Conservation (phyloP, 2,797 vertebrate species). For the Alauda arvensis region DNA sequence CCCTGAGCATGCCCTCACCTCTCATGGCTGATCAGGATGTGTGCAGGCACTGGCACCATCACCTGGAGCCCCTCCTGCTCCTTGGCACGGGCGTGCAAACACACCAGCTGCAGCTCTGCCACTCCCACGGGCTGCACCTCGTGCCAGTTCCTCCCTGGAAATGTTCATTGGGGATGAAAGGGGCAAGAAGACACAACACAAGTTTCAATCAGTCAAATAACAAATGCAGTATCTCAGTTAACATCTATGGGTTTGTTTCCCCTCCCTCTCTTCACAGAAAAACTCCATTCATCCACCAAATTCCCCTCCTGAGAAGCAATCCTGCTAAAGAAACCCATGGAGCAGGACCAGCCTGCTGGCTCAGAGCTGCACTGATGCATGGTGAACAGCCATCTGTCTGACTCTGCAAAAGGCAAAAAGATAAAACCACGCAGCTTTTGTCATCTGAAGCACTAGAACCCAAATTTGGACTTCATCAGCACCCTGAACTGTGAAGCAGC, state of each 20-base stretch:
- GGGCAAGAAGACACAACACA: neutral
- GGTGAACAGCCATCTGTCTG: neutral
- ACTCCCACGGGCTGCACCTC: constrained; percentile 79
- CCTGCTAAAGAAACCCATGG: neutral
- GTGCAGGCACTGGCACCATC: constrained; percentile 81
- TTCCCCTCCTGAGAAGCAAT: neutral
- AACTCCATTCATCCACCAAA: neutral
- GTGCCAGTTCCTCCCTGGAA: constrained; percentile 79
- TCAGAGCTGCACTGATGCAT: neutral
- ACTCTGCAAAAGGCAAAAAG: neutral
- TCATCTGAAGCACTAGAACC: neutral
- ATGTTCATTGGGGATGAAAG: neutral
- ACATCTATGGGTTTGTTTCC: neutral
- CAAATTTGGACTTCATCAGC: neutral
- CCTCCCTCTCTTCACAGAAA: neutral
- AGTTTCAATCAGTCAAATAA: neutral
- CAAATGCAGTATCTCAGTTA: neutral
- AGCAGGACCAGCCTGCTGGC: neutral
- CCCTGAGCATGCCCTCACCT: constrained; percentile 70
- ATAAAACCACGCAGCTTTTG: neutral
- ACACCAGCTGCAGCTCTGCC: constrained; percentile 80
- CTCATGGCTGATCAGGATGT: constrained; percentile 78
- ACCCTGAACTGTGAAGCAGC: neutral
- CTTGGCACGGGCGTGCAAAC: constrained; percentile 81
- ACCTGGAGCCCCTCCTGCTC: constrained; percentile 75